A percentile compares a stretch with the other conserved stretches of the same genome.
These are phyloP conservation scores for Archilochus colubris DNA, from an alignment of 2,113 vertebrate species.

Conservation along the genomic window DNA sequence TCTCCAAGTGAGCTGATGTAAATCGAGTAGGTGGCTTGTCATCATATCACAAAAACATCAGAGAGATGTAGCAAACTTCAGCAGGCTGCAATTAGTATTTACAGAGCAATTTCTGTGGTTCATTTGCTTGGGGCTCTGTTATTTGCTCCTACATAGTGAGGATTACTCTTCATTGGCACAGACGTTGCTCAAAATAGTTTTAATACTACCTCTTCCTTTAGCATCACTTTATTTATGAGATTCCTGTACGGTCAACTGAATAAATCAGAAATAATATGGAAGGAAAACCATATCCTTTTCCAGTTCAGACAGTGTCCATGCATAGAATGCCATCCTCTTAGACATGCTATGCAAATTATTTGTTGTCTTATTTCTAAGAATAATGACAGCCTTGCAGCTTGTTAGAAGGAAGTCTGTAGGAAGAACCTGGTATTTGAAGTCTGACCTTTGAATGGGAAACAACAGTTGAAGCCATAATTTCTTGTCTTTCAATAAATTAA, in stretches of 20 bases:
- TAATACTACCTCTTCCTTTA: neutral
- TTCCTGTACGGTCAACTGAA: neutral
- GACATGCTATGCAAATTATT: neutral
- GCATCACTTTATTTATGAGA: neutral
- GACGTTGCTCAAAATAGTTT: neutral
- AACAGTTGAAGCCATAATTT: neutral
- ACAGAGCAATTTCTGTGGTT: constrained; percentile 12
- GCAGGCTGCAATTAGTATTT: constrained; percentile 17
- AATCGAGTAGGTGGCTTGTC: constrained; percentile 37
- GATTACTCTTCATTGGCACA: neutral
- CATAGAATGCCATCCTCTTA: neutral
- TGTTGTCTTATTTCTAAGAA: constrained; percentile 1
- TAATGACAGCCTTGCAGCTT: constrained; percentile 4
- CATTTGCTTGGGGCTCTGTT: neutral
- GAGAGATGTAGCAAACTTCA: neutral
- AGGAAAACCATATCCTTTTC: neutral
- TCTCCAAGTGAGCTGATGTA: constrained; percentile 33
- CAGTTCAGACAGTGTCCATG: neutral
- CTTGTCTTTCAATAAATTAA: constrained; percentile 18
- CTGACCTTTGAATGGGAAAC: constrained; percentile 52
- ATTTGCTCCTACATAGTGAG: neutral
- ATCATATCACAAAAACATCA: constrained; percentile 13
- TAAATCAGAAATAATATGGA: constrained; percentile 11
- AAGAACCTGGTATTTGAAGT: constrained; percentile 31
- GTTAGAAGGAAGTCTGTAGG: constrained; percentile 6